Evolutionary conservation across 1,140 invertebrate genomes (phyloP), one percentile per base, ranked within the genome.

Genomic region (Battus philenor): DNA sequence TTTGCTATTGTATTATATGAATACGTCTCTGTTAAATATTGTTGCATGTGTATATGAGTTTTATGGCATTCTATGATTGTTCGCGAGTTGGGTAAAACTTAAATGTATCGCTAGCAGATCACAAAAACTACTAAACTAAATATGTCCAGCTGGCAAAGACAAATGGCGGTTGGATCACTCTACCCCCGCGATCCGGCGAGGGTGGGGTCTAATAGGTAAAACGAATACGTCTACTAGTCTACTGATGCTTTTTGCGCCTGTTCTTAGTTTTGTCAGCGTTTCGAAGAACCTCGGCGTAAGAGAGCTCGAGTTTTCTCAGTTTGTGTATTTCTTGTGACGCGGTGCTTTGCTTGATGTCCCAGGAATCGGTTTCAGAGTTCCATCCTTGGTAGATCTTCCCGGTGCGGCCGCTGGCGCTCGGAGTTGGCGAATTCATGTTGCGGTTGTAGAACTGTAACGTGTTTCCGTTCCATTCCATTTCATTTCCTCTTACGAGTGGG

Each of bases 321-420:
- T 92, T 93, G 50, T 94, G 91, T 5, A 95, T 90, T 53, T 95
- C 93, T 59, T 93, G 92, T 0, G 93, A 93, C 2, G 93, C 93
- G 5, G 90, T 89, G 71, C 92, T 93, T 10, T 91, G 90, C 61
- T 91, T 91, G 54, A 90, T 91, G 48, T 91, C 90, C 81, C 81
- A 86, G 10, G 81, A 77, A 50, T 85, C 79, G 6, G 86, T 87
- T 55, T 87, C 86, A 4, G 86, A 45, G 62, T 87, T 87, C 76
- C 78, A 87, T 18, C 77, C 76, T 51, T 87, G 83, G 62, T 86
- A 85, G 32, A 82, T 76, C 15, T 83, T 85, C 4, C 79, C 80
- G 34, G 79, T 86, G 6, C 82, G 65, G 50, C 86, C 85, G 45
- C 78, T 86, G 20, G 75, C 86, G 55, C 83, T 87, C 2, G 79